Conservation (phyloP, 2,888 invertebrate genomes). For the Hypomecis atomaria region DNA sequence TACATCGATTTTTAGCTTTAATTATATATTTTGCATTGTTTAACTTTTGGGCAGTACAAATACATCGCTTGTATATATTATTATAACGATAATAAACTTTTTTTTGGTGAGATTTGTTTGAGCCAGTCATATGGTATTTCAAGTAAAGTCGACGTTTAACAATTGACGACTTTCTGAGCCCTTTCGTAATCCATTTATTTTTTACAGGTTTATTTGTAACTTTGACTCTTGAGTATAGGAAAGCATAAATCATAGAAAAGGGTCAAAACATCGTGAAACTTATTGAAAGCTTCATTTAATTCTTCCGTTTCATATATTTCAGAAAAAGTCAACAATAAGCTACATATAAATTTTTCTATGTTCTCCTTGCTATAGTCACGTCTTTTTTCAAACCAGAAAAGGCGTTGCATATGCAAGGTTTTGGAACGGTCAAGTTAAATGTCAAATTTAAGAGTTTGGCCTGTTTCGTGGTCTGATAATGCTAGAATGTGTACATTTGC, state of each 20-base stretch:
- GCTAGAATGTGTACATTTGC: not conserved
- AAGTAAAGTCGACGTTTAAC: not conserved
- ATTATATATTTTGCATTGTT: not conserved
- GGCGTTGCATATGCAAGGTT: not conserved
- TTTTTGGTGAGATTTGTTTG: not conserved
- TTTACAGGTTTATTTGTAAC: not conserved
- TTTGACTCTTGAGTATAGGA: not conserved
- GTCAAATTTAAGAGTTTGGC: not conserved
- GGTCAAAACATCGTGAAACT: not conserved
- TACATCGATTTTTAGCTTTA: not conserved
- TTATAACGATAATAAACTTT: not conserved
- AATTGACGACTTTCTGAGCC: not conserved
- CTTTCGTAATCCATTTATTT: not conserved
- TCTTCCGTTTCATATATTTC: not conserved
- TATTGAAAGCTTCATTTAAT: not conserved
- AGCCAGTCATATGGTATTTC: not conserved
- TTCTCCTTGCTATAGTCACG: not conserved
- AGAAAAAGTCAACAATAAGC: not conserved
- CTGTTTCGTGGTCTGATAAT: not conserved
- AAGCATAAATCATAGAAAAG: not conserved
- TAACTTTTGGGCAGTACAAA: not conserved
- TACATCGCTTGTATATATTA: not conserved
- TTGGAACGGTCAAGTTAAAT: not conserved
- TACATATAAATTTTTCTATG: not conserved
- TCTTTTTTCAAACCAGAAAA: not conserved